phyloP scores from a whole-genome alignment of 2,113 vertebrate genomes.

The Prochilodus magdalenae region DNA sequence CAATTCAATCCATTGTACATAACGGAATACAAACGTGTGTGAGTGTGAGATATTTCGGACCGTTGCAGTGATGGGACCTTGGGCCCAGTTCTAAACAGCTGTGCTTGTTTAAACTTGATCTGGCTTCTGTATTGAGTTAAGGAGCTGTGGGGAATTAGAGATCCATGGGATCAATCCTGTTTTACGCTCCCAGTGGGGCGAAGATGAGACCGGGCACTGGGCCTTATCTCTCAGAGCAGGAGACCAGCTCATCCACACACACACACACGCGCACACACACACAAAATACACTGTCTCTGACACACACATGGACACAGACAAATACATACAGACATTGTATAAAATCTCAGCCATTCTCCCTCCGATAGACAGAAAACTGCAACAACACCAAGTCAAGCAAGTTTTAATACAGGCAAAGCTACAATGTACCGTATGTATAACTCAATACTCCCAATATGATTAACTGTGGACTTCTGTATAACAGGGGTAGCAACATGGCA shows the following conservation, averaged over 20 bases:
- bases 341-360: not conserved
- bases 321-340: not conserved
- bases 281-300: too few species aligned
- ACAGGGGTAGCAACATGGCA: too few species aligned
- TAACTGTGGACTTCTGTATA: too few species aligned
- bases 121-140: conserved; percentile 49
- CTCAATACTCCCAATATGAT: too few species aligned
- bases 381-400: not conserved
- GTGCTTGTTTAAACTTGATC: conserved; percentile 51
- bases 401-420: not conserved
- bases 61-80: too few species aligned
- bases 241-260: conserved; percentile 23
- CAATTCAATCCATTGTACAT: too few species aligned
- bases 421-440: not conserved
- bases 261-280: conserved; percentile 15
- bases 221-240: conserved; percentile 53
- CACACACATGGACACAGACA: not conserved
- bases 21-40: not conserved
- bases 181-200: conserved; percentile 55
- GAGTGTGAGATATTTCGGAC: not conserved
- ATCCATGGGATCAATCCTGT: conserved; percentile 59
- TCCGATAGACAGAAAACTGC: not conserved
- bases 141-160: conserved; percentile 51
- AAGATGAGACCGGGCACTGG: conserved; percentile 36
- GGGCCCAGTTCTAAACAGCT: conserved; percentile 16